Evolutionary conservation across 2,113 vertebrate genomes (phyloP), one percentile per base, ranked within the genome.

Genomic region (Prolemur simus): DNA sequence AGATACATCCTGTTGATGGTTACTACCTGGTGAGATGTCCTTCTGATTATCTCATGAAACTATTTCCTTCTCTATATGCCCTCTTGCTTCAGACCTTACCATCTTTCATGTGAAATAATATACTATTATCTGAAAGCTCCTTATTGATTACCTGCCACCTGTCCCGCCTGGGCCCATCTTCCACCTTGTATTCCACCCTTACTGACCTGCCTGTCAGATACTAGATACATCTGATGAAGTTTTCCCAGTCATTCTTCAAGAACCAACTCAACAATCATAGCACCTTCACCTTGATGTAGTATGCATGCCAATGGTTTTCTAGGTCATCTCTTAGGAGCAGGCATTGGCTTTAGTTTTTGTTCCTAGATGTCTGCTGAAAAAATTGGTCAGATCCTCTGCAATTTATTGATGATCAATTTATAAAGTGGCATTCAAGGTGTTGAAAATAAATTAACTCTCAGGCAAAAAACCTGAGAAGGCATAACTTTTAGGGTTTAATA

Each of bases 91-190:
- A 64, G 11, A 89, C 17, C 4, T 78, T 20, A 74, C 74, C 17
- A n/a, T 82, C 12, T 84, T 93, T 94, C 66, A 58, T 89, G 87
- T 83, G 63, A 84, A 87, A 21, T 97, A 92, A 25, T 82, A 82
- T 52, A 54, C 11, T n/a, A 12, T 77, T 71, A 69, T 86, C 63
- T 64, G 21, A 54, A 66, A 7, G 68, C 66, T 94, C 21, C n/a
- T 80, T 76, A 69, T 80, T 83, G 78, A 58, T 76, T 78, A 3
- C 56, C 49, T 83, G 21, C 34, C 23, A 54, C 20, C 18, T 68
- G 1, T 80, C 60, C 21, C 15, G 95, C 21, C 7, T 64, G 25
- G 10, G 20, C 11, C 2, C 66, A 21, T 85, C n/a, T 78, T 86
- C 21, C 1, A 13, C 21, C 4, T 89, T 64, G 7, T 42, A 32